A percentile compares a stretch with the other conserved stretches of the same genome.
phyloP scores from a whole-genome alignment of 2,797 vertebrate genomes.

The Arremon brunneinucha region DNA sequence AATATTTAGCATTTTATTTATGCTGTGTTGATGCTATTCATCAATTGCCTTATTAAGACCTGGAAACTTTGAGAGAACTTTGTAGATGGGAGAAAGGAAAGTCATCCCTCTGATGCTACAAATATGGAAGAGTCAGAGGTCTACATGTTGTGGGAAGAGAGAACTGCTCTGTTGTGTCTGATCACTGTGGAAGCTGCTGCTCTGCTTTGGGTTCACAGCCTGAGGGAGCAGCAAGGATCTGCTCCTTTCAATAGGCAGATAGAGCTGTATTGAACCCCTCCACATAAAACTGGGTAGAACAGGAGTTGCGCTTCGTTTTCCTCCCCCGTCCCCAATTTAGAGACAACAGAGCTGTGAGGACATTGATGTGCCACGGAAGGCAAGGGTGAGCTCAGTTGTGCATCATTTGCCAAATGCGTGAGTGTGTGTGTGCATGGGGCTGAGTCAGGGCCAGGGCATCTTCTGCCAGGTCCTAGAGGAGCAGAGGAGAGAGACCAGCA shows the following conservation, averaged over 20 bases:
- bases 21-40: neutral
- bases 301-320: neutral
- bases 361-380: neutral
- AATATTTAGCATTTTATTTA: conserved; percentile 40
- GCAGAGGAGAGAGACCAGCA: neutral
- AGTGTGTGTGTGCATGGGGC: neutral
- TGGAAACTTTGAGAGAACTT: neutral
- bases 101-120: neutral
- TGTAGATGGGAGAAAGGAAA: neutral
- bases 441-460: neutral
- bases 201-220: neutral
- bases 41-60: conserved; percentile 24
- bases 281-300: neutral
- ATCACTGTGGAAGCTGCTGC: neutral
- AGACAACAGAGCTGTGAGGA: neutral
- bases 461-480: neutral
- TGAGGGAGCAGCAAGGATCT: neutral
- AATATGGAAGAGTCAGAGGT: neutral
- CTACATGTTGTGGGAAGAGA: neutral
- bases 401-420: neutral
- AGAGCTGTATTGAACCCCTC: neutral
- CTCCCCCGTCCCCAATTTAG: neutral
- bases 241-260: neutral
- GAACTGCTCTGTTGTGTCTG: neutral
- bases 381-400: neutral